Evolutionary conservation across 2,888 invertebrate species (phyloP).

Genomic region (Conistra vaccinii): DNA sequence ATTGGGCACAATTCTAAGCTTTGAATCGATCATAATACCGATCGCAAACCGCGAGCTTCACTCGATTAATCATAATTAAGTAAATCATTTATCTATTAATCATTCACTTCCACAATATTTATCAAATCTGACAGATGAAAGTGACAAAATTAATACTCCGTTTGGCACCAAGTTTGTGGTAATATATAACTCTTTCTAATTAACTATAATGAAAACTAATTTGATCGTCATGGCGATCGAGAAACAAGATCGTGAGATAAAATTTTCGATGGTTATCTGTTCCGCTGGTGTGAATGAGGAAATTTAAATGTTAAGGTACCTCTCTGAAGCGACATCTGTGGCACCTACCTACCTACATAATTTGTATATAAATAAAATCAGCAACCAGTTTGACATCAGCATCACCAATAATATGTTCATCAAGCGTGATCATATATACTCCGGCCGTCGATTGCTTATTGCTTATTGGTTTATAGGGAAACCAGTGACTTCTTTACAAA

Average conservation of each 20-base stretch:
- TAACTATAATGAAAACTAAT: slow-evolving; percentile 69
- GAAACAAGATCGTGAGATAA: slow-evolving; percentile 60
- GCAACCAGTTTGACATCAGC: background rate
- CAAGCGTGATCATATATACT: background rate
- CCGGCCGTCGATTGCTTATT: rapidly evolving
- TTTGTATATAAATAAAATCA: background rate
- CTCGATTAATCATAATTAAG: slow-evolving; percentile 62
- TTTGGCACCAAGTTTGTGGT: slow-evolving; percentile 41
- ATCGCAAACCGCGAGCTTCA: slow-evolving; percentile 10
- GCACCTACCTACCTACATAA: too few relatives aligned
- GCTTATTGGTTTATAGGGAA: background rate
- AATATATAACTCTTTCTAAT: slow-evolving; percentile 66
- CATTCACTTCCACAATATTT: slow-evolving; percentile 57
- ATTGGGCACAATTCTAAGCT: slow-evolving; percentile 28
- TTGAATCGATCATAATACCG: slow-evolving; percentile 52
- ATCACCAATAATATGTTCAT: background rate
- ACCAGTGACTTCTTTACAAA: background rate
- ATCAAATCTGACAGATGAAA: slow-evolving; percentile 63
- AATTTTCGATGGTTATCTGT: slow-evolving; percentile 52
- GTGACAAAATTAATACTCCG: slow-evolving; percentile 63
- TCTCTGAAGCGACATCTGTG: background rate
- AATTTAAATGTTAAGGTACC: background rate
- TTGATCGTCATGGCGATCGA: slow-evolving; percentile 64
- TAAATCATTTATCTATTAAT: slow-evolving; percentile 52
- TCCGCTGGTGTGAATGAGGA: slow-evolving; percentile 41